phyloP scores from a whole-genome alignment of 2,797 vertebrate genomes.

The Clarias fuscus region DNA sequence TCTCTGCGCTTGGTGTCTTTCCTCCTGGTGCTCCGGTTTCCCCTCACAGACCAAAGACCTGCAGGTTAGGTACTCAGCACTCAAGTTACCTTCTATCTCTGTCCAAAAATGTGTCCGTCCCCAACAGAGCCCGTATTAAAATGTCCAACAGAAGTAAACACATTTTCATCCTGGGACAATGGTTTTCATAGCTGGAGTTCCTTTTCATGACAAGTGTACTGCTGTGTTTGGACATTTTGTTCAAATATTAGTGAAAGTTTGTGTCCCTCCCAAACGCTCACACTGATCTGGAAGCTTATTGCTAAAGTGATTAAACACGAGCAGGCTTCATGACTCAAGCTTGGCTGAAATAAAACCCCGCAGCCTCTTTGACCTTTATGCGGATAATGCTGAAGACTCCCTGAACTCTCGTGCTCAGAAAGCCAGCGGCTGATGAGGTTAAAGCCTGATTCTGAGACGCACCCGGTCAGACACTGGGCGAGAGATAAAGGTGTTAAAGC shows the following conservation, averaged over 20 bases:
- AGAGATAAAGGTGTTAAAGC: constrained; percentile 16
- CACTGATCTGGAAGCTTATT: background rate
- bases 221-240: background rate
- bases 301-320: background rate
- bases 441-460: constrained; percentile 20
- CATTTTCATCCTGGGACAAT: too few species aligned
- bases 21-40: too few species aligned
- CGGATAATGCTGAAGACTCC: constrained; percentile 12
- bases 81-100: too few species aligned
- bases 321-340: background rate
- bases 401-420: constrained; percentile 4
- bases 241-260: background rate
- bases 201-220: too few species aligned
- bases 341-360: background rate
- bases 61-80: too few species aligned
- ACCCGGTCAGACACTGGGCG: constrained; percentile 17
- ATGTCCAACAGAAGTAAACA: too few species aligned
- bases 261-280: background rate
- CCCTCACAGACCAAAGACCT: too few species aligned
- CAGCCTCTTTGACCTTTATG: background rate
- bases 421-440: constrained; percentile 18
- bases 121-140: too few species aligned
- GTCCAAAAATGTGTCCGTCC: too few species aligned
- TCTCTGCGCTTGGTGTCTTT: too few species aligned
- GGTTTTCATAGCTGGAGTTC: too few species aligned